Percentiles rank a stretch among this genome's conserved stretches.
Evolutionary conservation across 1,140 invertebrate genomes (phyloP).

Genomic region (Platyura marginata): DNA sequence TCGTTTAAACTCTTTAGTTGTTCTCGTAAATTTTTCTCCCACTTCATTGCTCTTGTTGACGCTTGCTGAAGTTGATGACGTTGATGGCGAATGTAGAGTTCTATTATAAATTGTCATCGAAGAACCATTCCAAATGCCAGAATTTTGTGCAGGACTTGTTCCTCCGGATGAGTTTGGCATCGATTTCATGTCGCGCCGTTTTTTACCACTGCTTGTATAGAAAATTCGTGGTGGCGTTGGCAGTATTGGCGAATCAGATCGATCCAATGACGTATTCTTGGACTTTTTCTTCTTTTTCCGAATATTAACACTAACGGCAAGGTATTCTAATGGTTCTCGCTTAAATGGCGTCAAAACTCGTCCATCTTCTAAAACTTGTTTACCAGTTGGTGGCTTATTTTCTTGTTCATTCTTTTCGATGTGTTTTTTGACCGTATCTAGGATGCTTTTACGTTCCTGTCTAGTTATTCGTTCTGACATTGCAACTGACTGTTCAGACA

Average conservation of each 20-base stretch:
- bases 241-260: constrained; percentile 40
- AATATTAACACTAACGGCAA: constrained; percentile 34
- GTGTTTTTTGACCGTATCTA: constrained; percentile 27
- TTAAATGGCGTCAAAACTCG: constrained; percentile 34
- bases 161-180: constrained; percentile 4
- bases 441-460: constrained; percentile 13
- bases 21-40: not conserved
- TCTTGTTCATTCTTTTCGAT: constrained; percentile 24
- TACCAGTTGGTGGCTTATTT: constrained; percentile 13
- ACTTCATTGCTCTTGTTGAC: not conserved
- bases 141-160: constrained; percentile 10
- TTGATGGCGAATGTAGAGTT: constrained; percentile 29
- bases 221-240: constrained; percentile 33
- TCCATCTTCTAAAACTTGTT: constrained; percentile 23
- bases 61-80: not conserved
- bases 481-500: constrained; percentile 44
- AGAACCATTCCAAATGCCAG: constrained; percentile 40
- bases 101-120: constrained; percentile 43
- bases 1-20: constrained; percentile 20
- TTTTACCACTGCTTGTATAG: constrained; percentile 34
- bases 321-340: constrained; percentile 42
- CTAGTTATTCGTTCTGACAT: constrained; percentile 31
- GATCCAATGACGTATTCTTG: constrained; percentile 33
- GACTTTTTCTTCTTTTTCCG: constrained; percentile 43
- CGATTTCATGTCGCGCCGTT: constrained; percentile 22